A percentile compares a stretch with the other conserved stretches of the same genome.
Evolutionary conservation across 2,113 vertebrate genomes (phyloP).

Genomic region (Thalassoma bifasciatum): DNA sequence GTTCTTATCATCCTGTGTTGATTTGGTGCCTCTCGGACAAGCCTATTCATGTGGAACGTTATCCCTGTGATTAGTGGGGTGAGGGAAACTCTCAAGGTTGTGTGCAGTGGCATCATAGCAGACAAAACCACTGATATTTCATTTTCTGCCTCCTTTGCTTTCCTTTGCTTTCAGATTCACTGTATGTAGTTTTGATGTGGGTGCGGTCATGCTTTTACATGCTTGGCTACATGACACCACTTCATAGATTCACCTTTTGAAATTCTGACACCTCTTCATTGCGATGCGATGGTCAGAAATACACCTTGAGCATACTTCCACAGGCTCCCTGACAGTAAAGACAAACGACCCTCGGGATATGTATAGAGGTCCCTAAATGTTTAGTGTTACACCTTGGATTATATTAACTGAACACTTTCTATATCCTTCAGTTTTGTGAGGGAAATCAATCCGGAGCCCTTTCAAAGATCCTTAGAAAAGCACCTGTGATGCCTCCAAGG

Average conservation of each 20-base stretch:
- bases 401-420: constrained; percentile 45
- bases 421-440: constrained; percentile 33
- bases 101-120: constrained; percentile 12
- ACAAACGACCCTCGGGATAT: constrained; percentile 60
- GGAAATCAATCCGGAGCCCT: constrained; percentile 57
- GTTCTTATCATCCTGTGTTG: constrained; percentile 27
- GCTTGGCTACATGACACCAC: constrained; percentile 20
- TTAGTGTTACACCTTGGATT: constrained; percentile 56
- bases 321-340: constrained; percentile 45
- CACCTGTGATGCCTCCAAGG: constrained; percentile 37
- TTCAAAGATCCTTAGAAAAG: constrained; percentile 54
- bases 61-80: constrained; percentile 35
- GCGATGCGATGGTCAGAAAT: constrained; percentile 55
- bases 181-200: constrained; percentile 6
- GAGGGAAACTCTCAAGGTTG: constrained; percentile 23
- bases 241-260: constrained; percentile 15
- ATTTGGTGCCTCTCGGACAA: constrained; percentile 32
- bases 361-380: constrained; percentile 58
- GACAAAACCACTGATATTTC: constrained; percentile 23
- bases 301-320: constrained; percentile 21
- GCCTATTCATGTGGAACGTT: constrained; percentile 16
- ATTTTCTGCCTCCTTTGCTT: constrained; percentile 16
- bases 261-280: constrained; percentile 31
- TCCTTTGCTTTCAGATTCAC: neutral
- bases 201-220: constrained; percentile 22